Evolutionary conservation across 2,888 invertebrate species (phyloP), one percentile per base, ranked within the genome.

Genomic region (Nemotelus pantherinus): DNA sequence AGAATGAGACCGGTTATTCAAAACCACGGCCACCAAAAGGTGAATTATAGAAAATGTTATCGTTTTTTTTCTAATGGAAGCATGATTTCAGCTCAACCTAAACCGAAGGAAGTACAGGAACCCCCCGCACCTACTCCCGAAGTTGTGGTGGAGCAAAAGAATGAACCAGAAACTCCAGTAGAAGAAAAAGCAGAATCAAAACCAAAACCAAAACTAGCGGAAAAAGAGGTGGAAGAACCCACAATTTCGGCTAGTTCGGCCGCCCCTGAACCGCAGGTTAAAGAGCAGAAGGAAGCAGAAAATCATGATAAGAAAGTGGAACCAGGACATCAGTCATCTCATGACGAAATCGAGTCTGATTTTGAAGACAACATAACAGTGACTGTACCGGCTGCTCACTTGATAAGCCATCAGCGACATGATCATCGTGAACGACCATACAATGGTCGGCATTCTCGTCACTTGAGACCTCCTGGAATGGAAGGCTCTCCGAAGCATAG

Each of bases 1-100:
- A 94, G 82, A 97, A 96, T 86, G 95, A 96, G 83, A 96, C 96
- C 0, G 97, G 97, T 0, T 97, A 96, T 85, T 93, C 93, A 58
- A 91, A 91, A 81, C 86, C 78, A 9, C 77, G 80, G n/a, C 80
- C 77, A 50, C 72, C 45, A 58, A 76, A 77, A 77, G 76, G 80
- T 79, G 68, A 70, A 50, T 67, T 39, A 43, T 47, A 3, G 4
- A 7, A 9, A 9, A 10, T 9, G 25, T 57, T 55, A 3, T 3
- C 25, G 68, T 5, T 48, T 3, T 68, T n/a, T n/a, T 7, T 47
- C 43, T 45, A 25, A 39, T 50, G 2, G 2, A 47, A 25, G 6
- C 45, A 70, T 55, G 39, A n/a, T 39, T 64, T 10, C 64, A 74
- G 80, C 63, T 10, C 77, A 68, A 4, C 63, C 77, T 45, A 79